Percentiles rank a stretch among this genome's conserved stretches.
Conservation (phyloP, 2,888 invertebrate genomes). For the Rhingia campestris region DNA sequence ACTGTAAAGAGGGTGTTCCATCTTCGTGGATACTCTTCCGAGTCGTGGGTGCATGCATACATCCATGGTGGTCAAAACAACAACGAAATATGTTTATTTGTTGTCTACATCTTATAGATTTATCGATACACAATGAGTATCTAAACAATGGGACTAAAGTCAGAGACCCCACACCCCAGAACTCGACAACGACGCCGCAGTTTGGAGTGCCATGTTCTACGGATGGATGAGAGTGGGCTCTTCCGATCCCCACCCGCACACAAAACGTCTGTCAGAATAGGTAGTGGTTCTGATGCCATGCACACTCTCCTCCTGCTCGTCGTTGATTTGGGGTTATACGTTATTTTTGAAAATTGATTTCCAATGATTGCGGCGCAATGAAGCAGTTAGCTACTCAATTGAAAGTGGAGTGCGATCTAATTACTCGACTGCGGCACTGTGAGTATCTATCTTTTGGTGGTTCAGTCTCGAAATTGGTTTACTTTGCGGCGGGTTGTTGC, state of each 20-base stretch:
- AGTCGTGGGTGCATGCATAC: slow-evolving; percentile 15
- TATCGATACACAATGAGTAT: slow-evolving; percentile 5
- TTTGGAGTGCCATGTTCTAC: slow-evolving; percentile 1
- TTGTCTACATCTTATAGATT: slow-evolving; percentile 21
- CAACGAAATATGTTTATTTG: slow-evolving; percentile 28
- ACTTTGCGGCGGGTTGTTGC: neutral
- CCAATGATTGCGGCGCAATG: slow-evolving; percentile 36
- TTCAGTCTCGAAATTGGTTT: neutral
- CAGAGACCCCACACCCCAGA: neutral
- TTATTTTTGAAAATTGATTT: slow-evolving; percentile 43
- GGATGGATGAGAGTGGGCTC: slow-evolving; percentile 1
- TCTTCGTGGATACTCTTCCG: neutral
- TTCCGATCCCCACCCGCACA: neutral
- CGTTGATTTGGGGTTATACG: slow-evolving; percentile 17
- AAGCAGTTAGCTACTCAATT: slow-evolving; percentile 29
- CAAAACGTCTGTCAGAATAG: slow-evolving; percentile 12
- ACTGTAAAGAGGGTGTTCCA: neutral
- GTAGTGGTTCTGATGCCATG: slow-evolving; percentile 9
- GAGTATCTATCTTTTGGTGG: neutral
- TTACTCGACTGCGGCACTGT: slow-evolving; percentile 1
- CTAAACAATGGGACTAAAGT: slow-evolving; percentile 6
- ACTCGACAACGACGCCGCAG: neutral
- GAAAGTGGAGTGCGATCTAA: slow-evolving; percentile 28
- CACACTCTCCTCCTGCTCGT: neutral
- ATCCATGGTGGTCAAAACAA: slow-evolving; percentile 21